Percentiles rank a stretch among this genome's conserved stretches.
Conservation (phyloP, 2,888 invertebrate genomes). For the Spilarctia lutea region DNA sequence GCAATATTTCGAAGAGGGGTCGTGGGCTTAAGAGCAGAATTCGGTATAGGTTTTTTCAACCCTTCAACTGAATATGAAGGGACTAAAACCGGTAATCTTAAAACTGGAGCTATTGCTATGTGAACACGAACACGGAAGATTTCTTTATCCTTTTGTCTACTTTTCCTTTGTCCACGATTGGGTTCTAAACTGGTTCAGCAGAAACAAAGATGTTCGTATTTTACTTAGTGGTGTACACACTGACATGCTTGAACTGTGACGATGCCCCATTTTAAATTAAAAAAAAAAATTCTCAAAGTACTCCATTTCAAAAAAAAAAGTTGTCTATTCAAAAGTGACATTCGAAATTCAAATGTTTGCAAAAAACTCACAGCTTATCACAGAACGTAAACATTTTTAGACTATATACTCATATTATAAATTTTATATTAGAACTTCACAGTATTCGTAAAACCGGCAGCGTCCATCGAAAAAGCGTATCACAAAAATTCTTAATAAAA, state of each 20-base stretch:
- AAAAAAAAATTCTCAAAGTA: background rate
- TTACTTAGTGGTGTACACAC: background rate
- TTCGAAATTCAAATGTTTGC: background rate
- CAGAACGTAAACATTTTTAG: background rate
- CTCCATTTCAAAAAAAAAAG: background rate
- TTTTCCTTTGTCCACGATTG: background rate
- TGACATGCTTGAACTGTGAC: background rate
- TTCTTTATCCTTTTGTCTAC: background rate
- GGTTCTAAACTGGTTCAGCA: background rate
- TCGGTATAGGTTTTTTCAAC: background rate
- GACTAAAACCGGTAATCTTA: background rate
- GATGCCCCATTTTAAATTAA: background rate
- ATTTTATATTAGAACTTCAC: background rate
- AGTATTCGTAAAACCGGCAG: slow-evolving; percentile 2
- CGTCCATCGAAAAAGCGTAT: slow-evolving; percentile 4
- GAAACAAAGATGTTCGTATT: no score
- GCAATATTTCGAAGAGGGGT: background rate
- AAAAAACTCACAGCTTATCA: background rate
- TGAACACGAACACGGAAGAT: background rate
- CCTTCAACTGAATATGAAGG: background rate
- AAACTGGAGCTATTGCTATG: background rate
- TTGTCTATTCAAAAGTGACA: background rate
- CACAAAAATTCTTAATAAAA: slow-evolving; percentile 11
- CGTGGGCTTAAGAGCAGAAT: background rate
- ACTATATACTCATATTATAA: background rate